Evolutionary conservation across 2,888 invertebrate species (phyloP).

Genomic region (Pharmacophagus antenor): DNA sequence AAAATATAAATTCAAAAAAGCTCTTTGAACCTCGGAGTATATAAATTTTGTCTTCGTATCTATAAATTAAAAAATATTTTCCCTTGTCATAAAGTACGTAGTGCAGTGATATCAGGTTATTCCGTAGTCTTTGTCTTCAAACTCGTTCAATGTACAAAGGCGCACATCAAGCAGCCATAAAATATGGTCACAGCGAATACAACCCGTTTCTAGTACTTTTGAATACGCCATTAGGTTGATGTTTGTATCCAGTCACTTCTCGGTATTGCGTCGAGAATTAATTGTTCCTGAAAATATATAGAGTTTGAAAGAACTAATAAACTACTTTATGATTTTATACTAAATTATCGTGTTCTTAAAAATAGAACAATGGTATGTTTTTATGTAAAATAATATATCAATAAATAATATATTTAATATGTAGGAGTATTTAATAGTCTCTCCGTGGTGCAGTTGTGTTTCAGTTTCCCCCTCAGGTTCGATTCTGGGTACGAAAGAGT

Average conservation of each 20-base stretch:
- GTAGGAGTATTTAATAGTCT: too few relatives aligned
- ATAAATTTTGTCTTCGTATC: neutral
- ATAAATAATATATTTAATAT: too few relatives aligned
- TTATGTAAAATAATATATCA: too few relatives aligned
- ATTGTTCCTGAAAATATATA: neutral
- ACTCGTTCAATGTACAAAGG: constrained; percentile 21
- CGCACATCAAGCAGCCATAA: constrained; percentile 5
- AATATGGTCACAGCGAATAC: constrained; percentile 7
- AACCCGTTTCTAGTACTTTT: constrained; percentile 20
- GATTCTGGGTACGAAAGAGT: too few relatives aligned
- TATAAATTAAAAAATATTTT: neutral
- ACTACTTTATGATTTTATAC: too few relatives aligned
- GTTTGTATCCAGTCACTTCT: constrained; percentile 1
- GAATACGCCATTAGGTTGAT: constrained; percentile 19
- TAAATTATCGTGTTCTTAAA: too few relatives aligned
- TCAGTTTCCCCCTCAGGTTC: too few relatives aligned
- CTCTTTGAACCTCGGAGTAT: too few relatives aligned
- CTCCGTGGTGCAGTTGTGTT: too few relatives aligned
- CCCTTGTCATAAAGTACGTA: neutral
- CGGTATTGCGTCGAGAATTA: neutral
- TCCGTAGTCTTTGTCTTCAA: constrained; percentile 7
- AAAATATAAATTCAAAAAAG: too few relatives aligned
- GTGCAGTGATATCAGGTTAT: too few relatives aligned
- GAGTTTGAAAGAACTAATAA: neutral
- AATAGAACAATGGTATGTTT: neutral